phyloP scores from a whole-genome alignment of 2,113 vertebrate species.

The Salvator merianae region DNA sequence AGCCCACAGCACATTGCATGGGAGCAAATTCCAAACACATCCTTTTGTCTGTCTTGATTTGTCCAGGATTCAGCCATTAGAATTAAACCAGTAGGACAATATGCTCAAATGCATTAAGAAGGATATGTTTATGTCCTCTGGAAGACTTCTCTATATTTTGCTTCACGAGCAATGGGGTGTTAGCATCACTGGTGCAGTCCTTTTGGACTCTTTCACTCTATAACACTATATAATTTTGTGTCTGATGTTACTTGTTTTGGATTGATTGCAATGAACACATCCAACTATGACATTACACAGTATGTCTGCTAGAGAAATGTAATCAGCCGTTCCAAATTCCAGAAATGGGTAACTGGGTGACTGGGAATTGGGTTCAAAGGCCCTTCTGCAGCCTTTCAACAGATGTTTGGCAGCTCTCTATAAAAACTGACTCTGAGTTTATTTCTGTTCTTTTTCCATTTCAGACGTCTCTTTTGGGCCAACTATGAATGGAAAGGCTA shows the following conservation, averaged over 20 bases:
- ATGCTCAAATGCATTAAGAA: background rate
- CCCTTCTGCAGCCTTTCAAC: conserved; percentile 23
- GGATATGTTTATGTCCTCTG: background rate
- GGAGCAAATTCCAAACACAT: no score
- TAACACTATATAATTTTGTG: conserved; percentile 41
- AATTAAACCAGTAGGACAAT: no score
- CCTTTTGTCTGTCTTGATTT: no score
- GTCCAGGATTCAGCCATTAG: no score
- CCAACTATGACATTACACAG: conserved; percentile 37
- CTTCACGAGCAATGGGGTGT: conserved; percentile 6
- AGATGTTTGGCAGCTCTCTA: conserved; percentile 12
- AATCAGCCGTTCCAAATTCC: conserved; percentile 43
- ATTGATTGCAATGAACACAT: conserved; percentile 17
- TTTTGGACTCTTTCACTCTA: conserved; percentile 20
- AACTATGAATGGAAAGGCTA: conserved; percentile 49
- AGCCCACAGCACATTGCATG: no score
- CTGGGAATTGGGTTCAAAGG: conserved; percentile 54
- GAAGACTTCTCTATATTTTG: background rate
- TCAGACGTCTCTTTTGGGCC: conserved; percentile 46
- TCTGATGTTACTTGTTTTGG: conserved; percentile 42
- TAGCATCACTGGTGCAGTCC: conserved; percentile 11
- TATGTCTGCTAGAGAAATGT: conserved; percentile 48
- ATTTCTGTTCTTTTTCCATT: conserved; percentile 45
- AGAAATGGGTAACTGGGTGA: conserved; percentile 24
- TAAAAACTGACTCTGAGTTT: conserved; percentile 34